A percentile compares a stretch with the other conserved stretches of the same genome.
These are phyloP conservation scores for Gadus macrocephalus DNA, from an alignment of 2,113 vertebrate species.

Conservation along the genomic window DNA sequence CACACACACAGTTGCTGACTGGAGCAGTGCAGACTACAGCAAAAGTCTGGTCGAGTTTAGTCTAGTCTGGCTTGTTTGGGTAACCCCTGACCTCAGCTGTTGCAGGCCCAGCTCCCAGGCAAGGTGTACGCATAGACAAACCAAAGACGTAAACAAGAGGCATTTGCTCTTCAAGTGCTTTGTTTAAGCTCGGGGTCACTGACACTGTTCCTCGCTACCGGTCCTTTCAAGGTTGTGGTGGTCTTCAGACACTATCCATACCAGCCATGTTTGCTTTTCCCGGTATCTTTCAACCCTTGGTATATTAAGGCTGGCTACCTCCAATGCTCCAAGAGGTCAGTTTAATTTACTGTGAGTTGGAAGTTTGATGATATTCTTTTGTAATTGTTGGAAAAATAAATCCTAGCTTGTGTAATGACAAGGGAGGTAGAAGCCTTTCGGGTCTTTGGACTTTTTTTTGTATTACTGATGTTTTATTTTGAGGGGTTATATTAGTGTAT, in stretches of 20 bases:
- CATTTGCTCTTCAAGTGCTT: slow-evolving; percentile 36
- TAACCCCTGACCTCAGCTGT: slow-evolving; percentile 56
- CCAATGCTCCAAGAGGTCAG: background rate
- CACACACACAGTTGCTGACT: background rate
- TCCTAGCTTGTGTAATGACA: background rate
- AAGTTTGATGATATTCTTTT: slow-evolving; percentile 1
- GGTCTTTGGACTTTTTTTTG: slow-evolving; percentile 5
- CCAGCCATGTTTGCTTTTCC: slow-evolving; percentile 34
- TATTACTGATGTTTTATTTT: slow-evolving; percentile 19
- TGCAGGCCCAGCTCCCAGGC: slow-evolving; percentile 34
- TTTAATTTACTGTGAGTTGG: background rate
- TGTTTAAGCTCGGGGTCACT: slow-evolving; percentile 35
- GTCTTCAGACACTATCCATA: slow-evolving; percentile 16
- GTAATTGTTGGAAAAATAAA: slow-evolving; percentile 6
- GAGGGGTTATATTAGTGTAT: background rate
- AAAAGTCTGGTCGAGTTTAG: slow-evolving; percentile 42
- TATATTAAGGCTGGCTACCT: background rate
- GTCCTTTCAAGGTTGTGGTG: slow-evolving; percentile 25
- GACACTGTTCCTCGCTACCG: background rate
- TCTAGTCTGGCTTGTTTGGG: slow-evolving; percentile 54
- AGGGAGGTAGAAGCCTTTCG: no score
- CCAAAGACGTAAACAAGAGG: slow-evolving; percentile 34
- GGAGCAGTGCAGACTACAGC: slow-evolving; percentile 26
- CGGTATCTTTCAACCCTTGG: background rate
- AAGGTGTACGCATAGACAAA: slow-evolving; percentile 27